A percentile compares a stretch with the other conserved stretches of the same genome.
phyloP scores from a whole-genome alignment of 2,888 invertebrate genomes.

The Hirtodrosophila cameraria region DNA sequence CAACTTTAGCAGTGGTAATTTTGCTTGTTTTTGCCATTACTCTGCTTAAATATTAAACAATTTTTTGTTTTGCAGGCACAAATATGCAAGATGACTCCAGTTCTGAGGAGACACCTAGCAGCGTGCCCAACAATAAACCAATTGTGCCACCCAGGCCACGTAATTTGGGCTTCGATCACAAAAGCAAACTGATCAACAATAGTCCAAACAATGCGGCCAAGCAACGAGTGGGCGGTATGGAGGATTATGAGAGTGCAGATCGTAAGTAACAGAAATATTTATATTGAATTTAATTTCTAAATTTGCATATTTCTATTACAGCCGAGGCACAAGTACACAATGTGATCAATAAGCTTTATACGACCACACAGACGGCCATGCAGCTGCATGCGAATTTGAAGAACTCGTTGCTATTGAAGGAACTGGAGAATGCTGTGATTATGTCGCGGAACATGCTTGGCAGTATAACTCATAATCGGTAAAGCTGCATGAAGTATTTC shows the following conservation, averaged over 20 bases:
- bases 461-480: conserved; percentile 83
- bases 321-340: conserved; percentile 88
- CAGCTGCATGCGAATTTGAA: conserved; percentile 84
- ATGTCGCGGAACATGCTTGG: conserved; percentile 84
- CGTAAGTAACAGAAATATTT: conserved; percentile 63
- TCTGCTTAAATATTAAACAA: background rate
- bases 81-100: conserved; percentile 90
- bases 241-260: conserved; percentile 80
- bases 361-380: conserved; percentile 83
- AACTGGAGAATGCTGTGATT: conserved; percentile 84
- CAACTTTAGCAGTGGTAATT: conserved; percentile 88
- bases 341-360: conserved; percentile 85
- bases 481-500: background rate
- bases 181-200: conserved; percentile 75
- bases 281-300: background rate
- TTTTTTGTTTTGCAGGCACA: conserved; percentile 42
- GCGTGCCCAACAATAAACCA: conserved; percentile 85
- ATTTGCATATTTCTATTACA: conserved; percentile 69
- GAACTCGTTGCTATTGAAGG: conserved; percentile 83
- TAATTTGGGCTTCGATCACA: conserved; percentile 87
- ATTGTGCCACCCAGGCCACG: conserved; percentile 88
- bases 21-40: background rate
- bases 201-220: conserved; percentile 64
- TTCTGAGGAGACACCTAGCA: conserved; percentile 87
- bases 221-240: conserved; percentile 63